Evolutionary conservation across 1,140 invertebrate genomes (phyloP).

Genomic region (Steinernema feltiae): DNA sequence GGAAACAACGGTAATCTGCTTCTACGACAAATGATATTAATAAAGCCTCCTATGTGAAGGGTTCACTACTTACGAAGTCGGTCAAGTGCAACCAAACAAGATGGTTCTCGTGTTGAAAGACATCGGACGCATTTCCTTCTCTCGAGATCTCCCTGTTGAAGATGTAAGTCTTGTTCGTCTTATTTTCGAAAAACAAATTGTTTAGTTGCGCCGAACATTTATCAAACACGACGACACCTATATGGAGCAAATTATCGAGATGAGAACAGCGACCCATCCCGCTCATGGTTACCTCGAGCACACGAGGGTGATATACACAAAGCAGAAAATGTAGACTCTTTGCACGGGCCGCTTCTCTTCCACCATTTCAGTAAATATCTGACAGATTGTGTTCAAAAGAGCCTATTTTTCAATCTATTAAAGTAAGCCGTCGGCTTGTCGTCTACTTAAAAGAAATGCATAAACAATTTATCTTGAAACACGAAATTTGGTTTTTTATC

Average conservation of each 20-base stretch:
- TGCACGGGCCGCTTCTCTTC: not conserved
- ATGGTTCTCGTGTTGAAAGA: constrained; percentile 53
- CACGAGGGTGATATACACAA: constrained; percentile 56
- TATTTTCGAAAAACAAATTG: constrained; percentile 13
- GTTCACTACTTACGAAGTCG: constrained; percentile 57
- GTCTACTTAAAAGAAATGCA: too few species aligned
- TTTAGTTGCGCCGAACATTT: constrained; percentile 55
- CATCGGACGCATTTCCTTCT: constrained; percentile 57
- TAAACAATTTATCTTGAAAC: too few species aligned
- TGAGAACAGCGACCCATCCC: constrained; percentile 58
- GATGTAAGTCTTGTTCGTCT: constrained; percentile 40
- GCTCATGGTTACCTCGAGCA: constrained; percentile 55
- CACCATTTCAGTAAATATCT: not conserved
- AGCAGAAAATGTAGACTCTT: constrained; percentile 20
- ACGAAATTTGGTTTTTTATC: too few species aligned
- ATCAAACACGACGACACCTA: constrained; percentile 57
- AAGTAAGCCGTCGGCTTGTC: too few species aligned
- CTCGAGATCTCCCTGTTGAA: constrained; percentile 56
- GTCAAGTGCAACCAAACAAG: constrained; percentile 48
- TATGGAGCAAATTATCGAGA: constrained; percentile 57
- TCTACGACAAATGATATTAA: constrained; percentile 11
- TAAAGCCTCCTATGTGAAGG: constrained; percentile 37
- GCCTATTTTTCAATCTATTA: too few species aligned
- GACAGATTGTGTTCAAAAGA: not conserved
- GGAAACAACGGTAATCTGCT: constrained; percentile 52